Evolutionary conservation across 2,888 invertebrate genomes (phyloP), one percentile per base, ranked within the genome.

Genomic region (Achlya flavicornis): DNA sequence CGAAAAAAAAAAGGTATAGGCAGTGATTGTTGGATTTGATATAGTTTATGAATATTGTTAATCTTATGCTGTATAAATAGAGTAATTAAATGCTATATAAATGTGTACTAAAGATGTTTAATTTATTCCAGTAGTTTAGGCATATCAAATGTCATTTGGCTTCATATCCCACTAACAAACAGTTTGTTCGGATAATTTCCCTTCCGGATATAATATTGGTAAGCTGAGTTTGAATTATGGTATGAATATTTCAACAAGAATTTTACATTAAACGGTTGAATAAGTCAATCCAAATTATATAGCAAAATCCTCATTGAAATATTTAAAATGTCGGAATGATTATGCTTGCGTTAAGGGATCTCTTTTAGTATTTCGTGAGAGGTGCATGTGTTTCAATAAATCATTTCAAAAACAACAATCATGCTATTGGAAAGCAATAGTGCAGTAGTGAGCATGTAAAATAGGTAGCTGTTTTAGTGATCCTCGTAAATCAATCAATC

Each of bases 1-100:
- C 90, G 87, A 88, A 88, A 87, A n/a, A n/a, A 85, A 53, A 84
- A 89, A 89, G 88, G 86, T 91, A 88, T 92, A 92, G 91, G 81
- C 90, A 90, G 91, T 92, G 90, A 92, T 93, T 93, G 93, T 93
- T 93, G 93, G 93, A 93, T 93, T 93, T 93, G 93, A 93, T 91
- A 93, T 93, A 93, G 93, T 93, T 91, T 93, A 93, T 93, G 87
- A 90, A 93, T 92, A 93, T 91, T 93, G 93, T 93, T 93, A 93
- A 92, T 89, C 90, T 90, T 90, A 93, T 92, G 92, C 93, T 93
- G 92, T 93, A 93, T 91, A 93, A 93, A 93, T 92, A 93, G 92
- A 90, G 74, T 92, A 91, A 93, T 93, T 93, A 93, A 93, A 93
- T 88, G 93, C 93, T 93, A 92, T 93, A 93, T n/a, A n/a, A n/a